Evolutionary conservation across 2,888 invertebrate genomes (phyloP), one percentile per base, ranked within the genome.

Genomic region (Idaea straminata): DNA sequence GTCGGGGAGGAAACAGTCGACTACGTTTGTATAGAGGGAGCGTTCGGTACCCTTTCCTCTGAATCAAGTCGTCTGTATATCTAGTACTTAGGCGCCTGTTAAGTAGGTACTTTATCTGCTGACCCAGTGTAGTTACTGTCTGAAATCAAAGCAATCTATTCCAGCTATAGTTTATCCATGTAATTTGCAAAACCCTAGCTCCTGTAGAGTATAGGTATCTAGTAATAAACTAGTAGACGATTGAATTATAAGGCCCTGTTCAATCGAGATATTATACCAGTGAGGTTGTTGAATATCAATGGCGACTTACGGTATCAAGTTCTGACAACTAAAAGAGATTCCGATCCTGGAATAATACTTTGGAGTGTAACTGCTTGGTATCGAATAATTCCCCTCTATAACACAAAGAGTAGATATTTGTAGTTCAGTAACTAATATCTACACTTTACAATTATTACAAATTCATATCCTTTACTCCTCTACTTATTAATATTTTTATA

Each of bases 171-270:
- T 47, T 47, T 10, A 47, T 47, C 10, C 47, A 5, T 47, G 47
- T 47, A 0, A 47, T 47, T 47, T 47, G 47, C 47, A 47, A 4
- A 7, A 47, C 0, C 10, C 47, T 3, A 47, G 10, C 47, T 47
- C 5, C 0, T 7, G 10, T 47, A 47, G 47, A 47, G 13, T 47
- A 47, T 47, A 0, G 13, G 13, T 47, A 7, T 13, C 7, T 47
- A 47, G 13, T 47, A 47, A 10, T 47, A 4, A 10, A 13, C 76
- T 77, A 83, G 81, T 77, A 80, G 72, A 72, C 74, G 79, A 83
- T 86, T 79, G 77, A 81, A 86, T 86, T 83, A 86, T 79, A 79
- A 79, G 77, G 76, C 75, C 76, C 73, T 75, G 81, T 77, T 79
- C 76, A 72, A 75, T 77, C 70, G 74, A 75, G 75, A 82, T 76